phyloP scores from a whole-genome alignment of 2,888 invertebrate species.

The Ichneumoninae sp. region DNA sequence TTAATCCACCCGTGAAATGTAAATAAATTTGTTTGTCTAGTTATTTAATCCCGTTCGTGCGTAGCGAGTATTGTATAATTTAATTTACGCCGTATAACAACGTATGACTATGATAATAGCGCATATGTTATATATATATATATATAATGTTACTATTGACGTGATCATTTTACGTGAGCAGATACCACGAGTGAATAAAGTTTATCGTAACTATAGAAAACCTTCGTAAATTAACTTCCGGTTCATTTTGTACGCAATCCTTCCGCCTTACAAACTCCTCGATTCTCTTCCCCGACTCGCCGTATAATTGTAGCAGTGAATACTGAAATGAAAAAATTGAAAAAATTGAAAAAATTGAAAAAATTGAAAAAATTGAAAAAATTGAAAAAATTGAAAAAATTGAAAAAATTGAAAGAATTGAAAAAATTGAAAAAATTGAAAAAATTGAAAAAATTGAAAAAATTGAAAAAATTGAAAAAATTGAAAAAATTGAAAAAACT shows the following conservation, averaged over 20 bases:
- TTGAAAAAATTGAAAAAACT: too few relatives aligned
- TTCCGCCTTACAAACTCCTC: neutral
- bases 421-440: too few relatives aligned
- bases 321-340: too few relatives aligned
- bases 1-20: slow-evolving; percentile 51
- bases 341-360: too few relatives aligned
- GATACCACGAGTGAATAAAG: slow-evolving; percentile 58
- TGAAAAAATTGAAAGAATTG: too few relatives aligned
- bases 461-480: too few relatives aligned
- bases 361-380: too few relatives aligned
- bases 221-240: neutral
- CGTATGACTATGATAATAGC: slow-evolving; percentile 9
- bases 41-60: slow-evolving; percentile 12
- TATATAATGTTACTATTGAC: slow-evolving; percentile 50
- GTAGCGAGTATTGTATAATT: slow-evolving; percentile 49
- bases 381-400: too few relatives aligned
- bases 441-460: too few relatives aligned
- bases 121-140: slow-evolving; percentile 29
- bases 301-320: too few relatives aligned
- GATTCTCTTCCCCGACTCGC: neutral
- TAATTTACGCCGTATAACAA: slow-evolving; percentile 30
- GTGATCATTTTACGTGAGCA: slow-evolving; percentile 49
- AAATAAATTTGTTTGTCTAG: slow-evolving; percentile 54
- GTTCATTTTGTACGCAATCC: neutral
- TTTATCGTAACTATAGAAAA: slow-evolving; percentile 47